Base-by-base conservation (phyloP, 2,797 vertebrate species). In the Arremon aurantiirostris region DNA sequence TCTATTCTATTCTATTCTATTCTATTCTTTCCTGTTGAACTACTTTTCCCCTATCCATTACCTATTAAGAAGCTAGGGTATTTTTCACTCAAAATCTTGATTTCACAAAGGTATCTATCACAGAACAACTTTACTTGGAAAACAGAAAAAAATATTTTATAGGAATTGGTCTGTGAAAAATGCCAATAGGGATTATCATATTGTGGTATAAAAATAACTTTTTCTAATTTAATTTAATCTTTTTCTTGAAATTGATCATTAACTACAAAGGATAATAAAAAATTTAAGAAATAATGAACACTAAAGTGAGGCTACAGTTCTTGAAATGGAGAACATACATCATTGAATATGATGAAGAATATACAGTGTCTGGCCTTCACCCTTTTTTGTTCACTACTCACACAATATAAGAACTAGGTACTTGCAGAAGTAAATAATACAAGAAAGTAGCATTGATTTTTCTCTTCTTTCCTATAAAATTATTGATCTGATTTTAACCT, bases 401-500 rank as follows among this genome's bases (percentile, higher is more conserved):
- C 20, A 55, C 22, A 78, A 23, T 66, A 73, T 52, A 89, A 84
- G 76, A 87, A 72, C 75, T 70, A 80, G 63, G 12, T 90, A 26
- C 68, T 92, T 82, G 30, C 77, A 42, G 78, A 88, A 82, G 53
- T 49, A 94, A 89, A 65, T 81, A 35, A 26, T 87, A 83, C 85
- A 89, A 76, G 72, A 84, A 65, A 91, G 88, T 90, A 91, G 61
- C 82, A 96, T 86, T 73, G 92, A 96, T 96, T 93, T 90, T 82
- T 55, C 32, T 78, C 19, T 39, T 84, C 86, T 78, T 55, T 66
- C 35, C 50, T 88, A 92, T 85, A 78, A 92, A 93, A 72, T 68
- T 94, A 94, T 88, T 72, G 92, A 96, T 97, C 80, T 95, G 86
- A 60, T 97, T 96, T 92, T 94, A 94, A 89, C 70, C 84, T 97